phyloP scores from a whole-genome alignment of 1,140 invertebrate genomes.

The Penaeus indicus region DNA sequence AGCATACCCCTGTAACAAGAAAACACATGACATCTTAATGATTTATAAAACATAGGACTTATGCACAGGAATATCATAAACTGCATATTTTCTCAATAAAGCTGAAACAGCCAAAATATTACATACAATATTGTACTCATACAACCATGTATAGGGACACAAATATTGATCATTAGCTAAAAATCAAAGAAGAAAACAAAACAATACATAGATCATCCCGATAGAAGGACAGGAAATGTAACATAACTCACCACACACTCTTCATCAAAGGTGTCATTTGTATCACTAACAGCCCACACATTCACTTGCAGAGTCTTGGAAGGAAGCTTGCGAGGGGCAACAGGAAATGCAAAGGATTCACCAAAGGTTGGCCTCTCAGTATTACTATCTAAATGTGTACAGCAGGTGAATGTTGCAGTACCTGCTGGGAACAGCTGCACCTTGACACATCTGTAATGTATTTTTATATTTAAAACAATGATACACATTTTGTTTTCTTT shows the following conservation, averaged over 20 bases:
- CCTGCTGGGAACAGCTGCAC: constrained; percentile 79
- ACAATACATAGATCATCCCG: no score
- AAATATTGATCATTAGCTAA: no score
- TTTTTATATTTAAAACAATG: constrained; percentile 56
- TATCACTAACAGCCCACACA: constrained; percentile 78
- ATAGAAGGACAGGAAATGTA: no score
- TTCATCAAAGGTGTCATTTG: constrained; percentile 75
- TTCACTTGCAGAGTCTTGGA: constrained; percentile 92
- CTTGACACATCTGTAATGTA: constrained; percentile 81
- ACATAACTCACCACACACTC: constrained; percentile 83
- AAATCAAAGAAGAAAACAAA: no score
- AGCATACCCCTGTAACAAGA: constrained; percentile 83
- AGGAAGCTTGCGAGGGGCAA: constrained; percentile 79
- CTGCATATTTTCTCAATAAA: no score
- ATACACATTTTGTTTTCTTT: background rate
- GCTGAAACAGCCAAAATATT: no score
- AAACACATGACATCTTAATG: background rate
- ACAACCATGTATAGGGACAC: no score
- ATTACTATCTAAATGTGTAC: constrained; percentile 81
- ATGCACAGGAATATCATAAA: constrained; percentile 20
- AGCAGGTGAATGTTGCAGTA: constrained; percentile 76
- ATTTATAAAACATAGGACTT: constrained; percentile 35
- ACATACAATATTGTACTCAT: no score
- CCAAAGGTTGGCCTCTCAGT: constrained; percentile 84
- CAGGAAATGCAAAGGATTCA: constrained; percentile 82